Conservation (phyloP, 2,113 vertebrate species). For the Nannospalax galili region DNA sequence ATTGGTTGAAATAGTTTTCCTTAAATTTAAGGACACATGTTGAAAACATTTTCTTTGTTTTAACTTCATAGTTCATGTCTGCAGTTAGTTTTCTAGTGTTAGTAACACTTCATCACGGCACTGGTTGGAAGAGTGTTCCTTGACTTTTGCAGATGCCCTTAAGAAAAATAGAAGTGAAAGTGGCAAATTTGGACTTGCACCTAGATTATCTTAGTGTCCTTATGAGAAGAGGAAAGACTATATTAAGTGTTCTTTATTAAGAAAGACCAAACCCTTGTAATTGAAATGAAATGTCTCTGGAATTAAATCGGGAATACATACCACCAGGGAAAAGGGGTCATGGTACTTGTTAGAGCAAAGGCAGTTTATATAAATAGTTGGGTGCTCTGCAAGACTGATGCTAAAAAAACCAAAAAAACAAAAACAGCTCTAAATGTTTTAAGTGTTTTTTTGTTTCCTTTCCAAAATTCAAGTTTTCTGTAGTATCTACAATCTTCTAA, state of each 20-base stretch:
- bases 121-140: constrained; percentile 45
- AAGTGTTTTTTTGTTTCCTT: constrained; percentile 42
- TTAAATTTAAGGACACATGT: constrained; percentile 54
- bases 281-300: constrained; percentile 12
- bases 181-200: constrained; percentile 63
- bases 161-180: constrained; percentile 43
- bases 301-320: constrained; percentile 34
- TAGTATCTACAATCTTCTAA: neutral
- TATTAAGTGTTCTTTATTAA: constrained; percentile 18
- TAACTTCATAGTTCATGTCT: constrained; percentile 52
- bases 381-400: constrained; percentile 30
- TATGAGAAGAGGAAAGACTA: constrained; percentile 43
- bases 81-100: constrained; percentile 59
- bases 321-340: neutral
- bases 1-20: constrained; percentile 51
- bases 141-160: neutral
- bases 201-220: constrained; percentile 34
- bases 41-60: constrained; percentile 71
- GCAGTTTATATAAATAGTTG: constrained; percentile 46
- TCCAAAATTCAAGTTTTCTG: neutral
- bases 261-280: constrained; percentile 15
- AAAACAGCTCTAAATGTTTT: too few species aligned
- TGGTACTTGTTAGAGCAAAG: constrained; percentile 50
- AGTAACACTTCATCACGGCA: constrained; percentile 46
- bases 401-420: neutral